phyloP scores from a whole-genome alignment of 2,888 invertebrate genomes.

The Synanthedon tipuliformis region DNA sequence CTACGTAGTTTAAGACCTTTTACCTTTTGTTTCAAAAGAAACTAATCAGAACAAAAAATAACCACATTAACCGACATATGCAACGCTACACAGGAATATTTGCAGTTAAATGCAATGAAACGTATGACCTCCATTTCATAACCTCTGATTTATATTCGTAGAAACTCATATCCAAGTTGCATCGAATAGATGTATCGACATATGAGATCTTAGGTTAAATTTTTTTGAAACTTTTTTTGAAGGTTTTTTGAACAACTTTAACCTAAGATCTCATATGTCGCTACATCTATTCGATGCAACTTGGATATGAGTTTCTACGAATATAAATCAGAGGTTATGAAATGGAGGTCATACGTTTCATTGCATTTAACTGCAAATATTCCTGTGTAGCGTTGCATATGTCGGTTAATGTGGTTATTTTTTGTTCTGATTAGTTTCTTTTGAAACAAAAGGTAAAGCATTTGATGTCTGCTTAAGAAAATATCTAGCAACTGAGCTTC shows the following conservation, averaged over 20 bases:
- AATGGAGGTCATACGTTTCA: constrained; percentile 6
- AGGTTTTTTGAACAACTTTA: too few species aligned
- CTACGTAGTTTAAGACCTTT: too few species aligned
- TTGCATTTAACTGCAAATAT: neutral
- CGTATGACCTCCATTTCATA: constrained; percentile 7
- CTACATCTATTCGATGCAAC: constrained; percentile 4
- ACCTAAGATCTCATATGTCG: neutral
- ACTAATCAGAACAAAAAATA: neutral
- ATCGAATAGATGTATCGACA: constrained; percentile 3
- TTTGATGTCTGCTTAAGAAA: too few species aligned
- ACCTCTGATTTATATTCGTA: constrained; percentile 7
- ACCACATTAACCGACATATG: constrained; percentile 1
- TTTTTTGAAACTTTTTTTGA: too few species aligned
- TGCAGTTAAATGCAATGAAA: constrained; percentile 1
- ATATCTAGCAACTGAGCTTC: too few species aligned
- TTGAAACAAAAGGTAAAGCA: too few species aligned
- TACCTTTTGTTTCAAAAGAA: too few species aligned
- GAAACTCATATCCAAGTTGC: constrained; percentile 5
- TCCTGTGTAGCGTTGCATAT: constrained; percentile 4
- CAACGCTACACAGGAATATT: constrained; percentile 3
- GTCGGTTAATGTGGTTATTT: neutral
- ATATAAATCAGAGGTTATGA: constrained; percentile 7
- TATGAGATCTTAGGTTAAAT: neutral
- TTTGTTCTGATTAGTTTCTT: neutral
- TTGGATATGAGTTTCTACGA: constrained; percentile 6